These are phyloP conservation scores for Acanthosepion esculentum DNA, from an alignment of 2,888 invertebrate species.

Conservation along the genomic window DNA sequence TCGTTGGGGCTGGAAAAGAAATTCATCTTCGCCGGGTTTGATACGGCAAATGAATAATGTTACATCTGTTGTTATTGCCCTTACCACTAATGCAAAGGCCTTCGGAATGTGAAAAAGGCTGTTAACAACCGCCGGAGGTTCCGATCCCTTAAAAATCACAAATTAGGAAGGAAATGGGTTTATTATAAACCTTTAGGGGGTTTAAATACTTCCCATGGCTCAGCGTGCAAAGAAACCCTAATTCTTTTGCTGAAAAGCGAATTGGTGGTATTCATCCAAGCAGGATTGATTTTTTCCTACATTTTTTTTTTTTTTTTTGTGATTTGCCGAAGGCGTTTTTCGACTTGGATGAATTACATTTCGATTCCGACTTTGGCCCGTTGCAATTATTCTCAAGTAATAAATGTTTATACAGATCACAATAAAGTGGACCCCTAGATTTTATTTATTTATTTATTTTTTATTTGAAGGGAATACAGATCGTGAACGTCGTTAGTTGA, in stretches of 20 bases:
- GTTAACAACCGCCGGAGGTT: background rate
- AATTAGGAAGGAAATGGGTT: background rate
- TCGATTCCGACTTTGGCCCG: background rate
- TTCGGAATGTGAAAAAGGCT: constrained; percentile 1
- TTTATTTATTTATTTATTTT: background rate
- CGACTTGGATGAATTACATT: background rate
- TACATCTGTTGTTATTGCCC: background rate
- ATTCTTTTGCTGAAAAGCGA: background rate
- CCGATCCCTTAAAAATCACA: background rate
- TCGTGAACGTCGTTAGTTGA: background rate
- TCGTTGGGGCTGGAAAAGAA: background rate
- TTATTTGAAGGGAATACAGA: background rate
- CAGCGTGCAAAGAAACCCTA: background rate
- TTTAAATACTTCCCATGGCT: constrained; percentile 7
- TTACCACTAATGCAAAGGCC: background rate
- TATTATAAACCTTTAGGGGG: background rate
- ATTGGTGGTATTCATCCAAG: background rate
- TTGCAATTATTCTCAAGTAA: background rate
- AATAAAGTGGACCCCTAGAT: background rate
- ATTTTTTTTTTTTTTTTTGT: background rate
- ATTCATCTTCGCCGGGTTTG: background rate
- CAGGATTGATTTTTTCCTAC: background rate
- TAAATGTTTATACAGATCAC: background rate
- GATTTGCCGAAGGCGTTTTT: background rate
- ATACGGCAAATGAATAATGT: background rate